These are phyloP conservation scores for Polietes domitor DNA, from an alignment of 2,888 invertebrate species.

Conservation along the genomic window DNA sequence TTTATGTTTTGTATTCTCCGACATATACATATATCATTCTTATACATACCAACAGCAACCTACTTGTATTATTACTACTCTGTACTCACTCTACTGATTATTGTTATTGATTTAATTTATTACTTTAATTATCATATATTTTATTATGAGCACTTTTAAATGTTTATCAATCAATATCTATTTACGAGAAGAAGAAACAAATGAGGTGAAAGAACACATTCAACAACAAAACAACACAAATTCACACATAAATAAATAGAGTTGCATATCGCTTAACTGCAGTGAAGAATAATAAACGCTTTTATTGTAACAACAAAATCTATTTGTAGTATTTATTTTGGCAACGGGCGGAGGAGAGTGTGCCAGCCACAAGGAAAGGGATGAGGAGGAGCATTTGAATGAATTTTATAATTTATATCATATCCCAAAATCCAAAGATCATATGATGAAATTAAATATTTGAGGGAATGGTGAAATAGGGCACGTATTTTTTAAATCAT, in stretches of 20 bases:
- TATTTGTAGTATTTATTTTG: constrained; percentile 2
- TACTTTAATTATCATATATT: constrained; percentile 26
- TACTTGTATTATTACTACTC: background rate
- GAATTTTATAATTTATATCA: no score
- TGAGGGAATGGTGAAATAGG: no score
- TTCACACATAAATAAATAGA: constrained; percentile 17
- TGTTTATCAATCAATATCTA: background rate
- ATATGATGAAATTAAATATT: background rate
- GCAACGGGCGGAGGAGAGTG: background rate
- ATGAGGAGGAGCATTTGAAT: no score
- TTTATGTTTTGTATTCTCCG: constrained; percentile 17
- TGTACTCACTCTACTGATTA: background rate
- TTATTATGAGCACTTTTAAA: constrained; percentile 26
- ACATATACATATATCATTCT: constrained; percentile 1
- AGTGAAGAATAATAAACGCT: constrained; percentile 58
- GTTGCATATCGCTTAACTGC: constrained; percentile 60
- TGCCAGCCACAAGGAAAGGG: no score
- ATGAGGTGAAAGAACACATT: background rate
- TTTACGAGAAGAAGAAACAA: background rate
- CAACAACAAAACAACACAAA: background rate
- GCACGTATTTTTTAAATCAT: no score
- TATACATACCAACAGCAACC: background rate
- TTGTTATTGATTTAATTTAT: constrained; percentile 38
- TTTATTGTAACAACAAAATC: constrained; percentile 48
- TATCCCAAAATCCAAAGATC: background rate